A percentile compares a stretch with the other conserved stretches of the same genome.
These are phyloP conservation scores for Philopotamus ludificatus DNA, from an alignment of 1,140 invertebrate genomes.

Conservation along the genomic window DNA sequence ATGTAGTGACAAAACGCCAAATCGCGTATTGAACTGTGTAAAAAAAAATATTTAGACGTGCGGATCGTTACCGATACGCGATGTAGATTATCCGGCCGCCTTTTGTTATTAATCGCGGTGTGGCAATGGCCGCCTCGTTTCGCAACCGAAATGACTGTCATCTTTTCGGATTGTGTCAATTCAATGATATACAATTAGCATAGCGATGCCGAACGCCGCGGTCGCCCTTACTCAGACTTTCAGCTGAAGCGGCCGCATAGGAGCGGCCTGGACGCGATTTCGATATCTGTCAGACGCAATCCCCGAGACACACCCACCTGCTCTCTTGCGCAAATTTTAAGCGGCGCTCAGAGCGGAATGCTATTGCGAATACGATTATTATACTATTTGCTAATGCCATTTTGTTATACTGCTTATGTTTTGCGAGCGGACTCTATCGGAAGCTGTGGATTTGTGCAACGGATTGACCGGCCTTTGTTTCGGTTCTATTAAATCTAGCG, in stretches of 20 bases:
- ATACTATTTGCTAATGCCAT: slow-evolving; percentile 38
- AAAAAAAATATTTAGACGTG: too few species aligned
- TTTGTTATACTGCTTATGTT: slow-evolving; percentile 4
- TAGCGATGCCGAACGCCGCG: neutral
- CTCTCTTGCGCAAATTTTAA: slow-evolving; percentile 37
- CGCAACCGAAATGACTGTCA: slow-evolving; percentile 8
- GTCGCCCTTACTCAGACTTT: neutral
- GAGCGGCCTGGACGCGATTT: slow-evolving; percentile 16
- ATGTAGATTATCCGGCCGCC: neutral
- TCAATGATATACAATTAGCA: neutral
- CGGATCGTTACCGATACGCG: neutral
- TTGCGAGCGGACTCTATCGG: neutral
- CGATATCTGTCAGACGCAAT: slow-evolving; percentile 24
- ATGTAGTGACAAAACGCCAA: slow-evolving; percentile 12
- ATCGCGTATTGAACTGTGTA: too few species aligned
- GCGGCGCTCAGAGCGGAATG: slow-evolving; percentile 37
- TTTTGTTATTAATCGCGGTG: too few species aligned
- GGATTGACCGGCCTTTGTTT: neutral
- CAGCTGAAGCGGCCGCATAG: neutral
- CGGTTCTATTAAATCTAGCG: neutral
- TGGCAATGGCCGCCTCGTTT: too few species aligned
- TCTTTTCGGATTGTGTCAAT: neutral
- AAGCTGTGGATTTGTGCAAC: neutral
- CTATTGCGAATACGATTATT: slow-evolving; percentile 39
- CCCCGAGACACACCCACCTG: slow-evolving; percentile 37